phyloP scores from a whole-genome alignment of 1,140 invertebrate genomes.

The Drosophila nikananu region DNA sequence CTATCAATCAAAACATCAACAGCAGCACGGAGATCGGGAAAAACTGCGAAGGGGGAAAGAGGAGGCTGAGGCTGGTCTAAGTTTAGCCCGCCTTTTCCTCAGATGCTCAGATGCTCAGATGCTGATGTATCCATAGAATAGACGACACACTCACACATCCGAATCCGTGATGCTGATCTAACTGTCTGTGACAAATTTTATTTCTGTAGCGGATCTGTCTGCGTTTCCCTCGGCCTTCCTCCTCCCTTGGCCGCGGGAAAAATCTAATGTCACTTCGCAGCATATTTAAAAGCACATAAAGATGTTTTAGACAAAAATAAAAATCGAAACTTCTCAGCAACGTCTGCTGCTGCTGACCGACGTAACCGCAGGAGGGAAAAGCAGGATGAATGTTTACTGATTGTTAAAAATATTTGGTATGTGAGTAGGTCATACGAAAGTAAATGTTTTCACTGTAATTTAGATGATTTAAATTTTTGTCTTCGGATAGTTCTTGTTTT shows the following conservation, averaged over 20 bases:
- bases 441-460: neutral
- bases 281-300: constrained; percentile 84
- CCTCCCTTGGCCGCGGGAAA: constrained; percentile 22
- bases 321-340: constrained; percentile 48
- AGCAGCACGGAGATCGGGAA: constrained; percentile 25
- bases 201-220: constrained; percentile 78
- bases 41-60: neutral
- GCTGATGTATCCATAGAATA: constrained; percentile 44
- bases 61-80: constrained; percentile 39
- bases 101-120: constrained; percentile 48
- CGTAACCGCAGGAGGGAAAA: constrained; percentile 9
- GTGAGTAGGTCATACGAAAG: neutral
- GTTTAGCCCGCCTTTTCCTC: constrained; percentile 59
- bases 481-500: neutral
- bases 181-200: constrained; percentile 83
- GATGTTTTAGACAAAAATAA: constrained; percentile 83
- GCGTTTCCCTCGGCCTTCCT: constrained; percentile 42
- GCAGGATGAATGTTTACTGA: no score
- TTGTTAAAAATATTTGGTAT: neutral
- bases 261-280: constrained; percentile 82
- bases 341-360: constrained; percentile 46
- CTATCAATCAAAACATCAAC: constrained; percentile 81
- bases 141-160: constrained; percentile 23
- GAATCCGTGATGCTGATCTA: constrained; percentile 65
- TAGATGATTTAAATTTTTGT: no score